A percentile compares a stretch with the other conserved stretches of the same genome.
Evolutionary conservation across 2,888 invertebrate genomes (phyloP).

Genomic region (Hypomecis punctinalis): DNA sequence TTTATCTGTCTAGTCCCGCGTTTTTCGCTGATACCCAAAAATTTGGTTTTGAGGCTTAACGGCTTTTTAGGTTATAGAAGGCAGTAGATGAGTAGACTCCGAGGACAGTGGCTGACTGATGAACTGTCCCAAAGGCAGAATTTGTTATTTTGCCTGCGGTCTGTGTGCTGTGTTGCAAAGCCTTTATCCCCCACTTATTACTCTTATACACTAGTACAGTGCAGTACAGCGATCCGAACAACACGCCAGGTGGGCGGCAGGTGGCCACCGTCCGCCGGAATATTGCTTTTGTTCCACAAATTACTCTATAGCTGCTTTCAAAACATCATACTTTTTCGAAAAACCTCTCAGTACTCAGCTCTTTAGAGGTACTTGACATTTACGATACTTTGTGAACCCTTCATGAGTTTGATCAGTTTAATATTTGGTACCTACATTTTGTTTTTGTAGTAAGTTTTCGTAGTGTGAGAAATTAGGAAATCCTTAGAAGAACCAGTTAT

Average conservation of each 20-base stretch:
- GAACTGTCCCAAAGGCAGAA: no score
- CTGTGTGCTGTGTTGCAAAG: neutral
- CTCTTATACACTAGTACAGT: neutral
- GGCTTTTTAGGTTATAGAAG: no score
- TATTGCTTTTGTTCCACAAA: constrained; percentile 33
- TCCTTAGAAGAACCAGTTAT: no score
- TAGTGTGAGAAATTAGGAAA: no score
- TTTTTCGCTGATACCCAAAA: no score
- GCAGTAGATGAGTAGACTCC: no score
- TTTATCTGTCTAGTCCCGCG: no score
- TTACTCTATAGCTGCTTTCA: constrained; percentile 16
- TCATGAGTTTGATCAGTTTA: neutral
- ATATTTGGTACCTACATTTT: no score
- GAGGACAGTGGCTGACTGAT: no score
- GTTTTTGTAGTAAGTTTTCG: no score
- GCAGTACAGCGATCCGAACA: neutral
- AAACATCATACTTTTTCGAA: constrained; percentile 13
- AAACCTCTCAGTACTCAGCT: neutral
- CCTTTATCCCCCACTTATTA: neutral
- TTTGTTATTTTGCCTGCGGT: no score
- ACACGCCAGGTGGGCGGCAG: constrained; percentile 21
- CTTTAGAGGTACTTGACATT: constrained; percentile 4
- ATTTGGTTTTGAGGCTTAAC: no score
- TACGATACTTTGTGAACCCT: neutral
- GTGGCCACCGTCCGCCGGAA: constrained; percentile 23